Evolutionary conservation across 2,888 invertebrate genomes (phyloP), one percentile per base, ranked within the genome.

Genomic region (Heptascelio sp.): DNA sequence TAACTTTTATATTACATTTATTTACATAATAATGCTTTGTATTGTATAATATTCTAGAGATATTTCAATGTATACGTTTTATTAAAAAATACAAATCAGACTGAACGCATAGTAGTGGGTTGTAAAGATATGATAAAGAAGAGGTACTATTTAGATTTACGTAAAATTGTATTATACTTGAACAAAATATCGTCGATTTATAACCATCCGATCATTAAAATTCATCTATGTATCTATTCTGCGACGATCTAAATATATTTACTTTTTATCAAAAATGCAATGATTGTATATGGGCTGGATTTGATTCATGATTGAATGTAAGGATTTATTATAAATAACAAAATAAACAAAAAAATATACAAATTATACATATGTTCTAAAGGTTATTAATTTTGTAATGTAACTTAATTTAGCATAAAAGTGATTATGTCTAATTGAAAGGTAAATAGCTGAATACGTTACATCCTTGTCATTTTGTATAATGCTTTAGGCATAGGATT

Each of bases 241-340:
- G 85, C 80, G 85, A 80, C 88, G 85, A 86, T 78, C 75, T 86
- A 87, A 88, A 87, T 87, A 79, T 65, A 65, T 89, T 89, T 89
- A 88, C 78, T 88, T 89, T 89, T 87, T 84, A 89, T 86, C 86
- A 86, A 90, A 91, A 90, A 92, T 92, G 92, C 91, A 92, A 92
- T 92, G 89, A 91, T 91, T 92, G 91, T 92, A 92, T 91, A 90
- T 92, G 92, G 92, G 92, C 92, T 91, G 89, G 90, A 89, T 92
- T 90, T 91, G 90, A 91, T 91, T 91, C 90, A 90, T 89, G 91
- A 91, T 91, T 89, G 91, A 91, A 90, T 92, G 92, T 92, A 92
- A 90, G 88, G 87, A 91, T 90, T 92, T 91, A 91, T 91, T 89
- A 91, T 89, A 90, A 91, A 89, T 89, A 90, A 91, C 87, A 87